A percentile compares a stretch with the other conserved stretches of the same genome.
phyloP scores from a whole-genome alignment of 2,113 vertebrate genomes.

The Zosterops hypoxanthus region DNA sequence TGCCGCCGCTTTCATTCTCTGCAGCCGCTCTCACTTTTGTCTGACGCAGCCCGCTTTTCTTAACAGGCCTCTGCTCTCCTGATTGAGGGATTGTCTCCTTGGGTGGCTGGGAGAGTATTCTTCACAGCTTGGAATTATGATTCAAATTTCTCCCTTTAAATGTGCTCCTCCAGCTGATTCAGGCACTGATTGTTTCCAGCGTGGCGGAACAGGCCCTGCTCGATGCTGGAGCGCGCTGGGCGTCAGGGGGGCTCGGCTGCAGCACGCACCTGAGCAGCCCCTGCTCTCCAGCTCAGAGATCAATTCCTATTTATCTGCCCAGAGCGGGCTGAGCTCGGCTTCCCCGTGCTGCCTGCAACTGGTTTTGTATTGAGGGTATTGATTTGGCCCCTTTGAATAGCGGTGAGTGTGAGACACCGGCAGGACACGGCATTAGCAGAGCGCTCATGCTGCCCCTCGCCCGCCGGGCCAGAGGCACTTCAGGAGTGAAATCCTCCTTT shows the following conservation, averaged over 20 bases:
- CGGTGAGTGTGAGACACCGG: not conserved
- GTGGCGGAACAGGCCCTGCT: not conserved
- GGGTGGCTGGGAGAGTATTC: conserved; percentile 41
- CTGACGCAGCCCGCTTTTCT: conserved; percentile 21
- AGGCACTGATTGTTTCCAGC: conserved; percentile 36
- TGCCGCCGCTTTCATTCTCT: conserved; percentile 18
- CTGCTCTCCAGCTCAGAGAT: not conserved
- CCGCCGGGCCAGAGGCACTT: rapidly evolving
- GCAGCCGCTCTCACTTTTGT: conserved; percentile 60
- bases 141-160: conserved; percentile 44
- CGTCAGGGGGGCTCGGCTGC: not conserved
- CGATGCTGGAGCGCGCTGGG: not conserved
- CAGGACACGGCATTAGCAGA: not conserved
- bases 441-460: not conserved
- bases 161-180: conserved; percentile 54
- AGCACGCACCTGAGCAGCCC: not conserved
- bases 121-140: conserved; percentile 54
- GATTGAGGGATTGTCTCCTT: conserved; percentile 65
- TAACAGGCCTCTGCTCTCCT: conserved; percentile 49
- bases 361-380: not conserved
- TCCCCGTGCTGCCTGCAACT: not conserved
- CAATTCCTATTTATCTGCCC: conserved; percentile 12
- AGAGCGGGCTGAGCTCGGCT: not conserved
- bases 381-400: not conserved
- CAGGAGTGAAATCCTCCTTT: not conserved